A percentile compares a stretch with the other conserved stretches of the same genome.
phyloP scores from a whole-genome alignment of 2,888 invertebrate genomes.

The Lycophotia porphyrea region DNA sequence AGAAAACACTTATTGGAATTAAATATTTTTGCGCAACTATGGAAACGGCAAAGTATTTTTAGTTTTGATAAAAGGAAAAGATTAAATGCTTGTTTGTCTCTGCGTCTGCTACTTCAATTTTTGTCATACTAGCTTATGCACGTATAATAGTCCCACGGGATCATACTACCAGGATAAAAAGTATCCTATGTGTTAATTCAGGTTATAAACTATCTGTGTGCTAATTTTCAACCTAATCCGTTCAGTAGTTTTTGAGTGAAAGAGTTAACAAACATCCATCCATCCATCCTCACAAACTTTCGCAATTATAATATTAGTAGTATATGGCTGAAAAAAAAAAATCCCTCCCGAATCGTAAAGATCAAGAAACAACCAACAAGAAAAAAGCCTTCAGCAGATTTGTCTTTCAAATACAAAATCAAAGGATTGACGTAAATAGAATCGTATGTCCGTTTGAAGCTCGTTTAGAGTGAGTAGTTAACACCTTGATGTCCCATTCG shows the following conservation, averaged over 20 bases:
- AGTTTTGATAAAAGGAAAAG: background rate
- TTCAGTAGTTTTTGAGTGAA: no score
- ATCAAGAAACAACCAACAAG: conserved; percentile 8
- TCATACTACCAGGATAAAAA: no score
- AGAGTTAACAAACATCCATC: no score
- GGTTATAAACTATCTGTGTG: no score
- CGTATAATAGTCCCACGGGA: no score
- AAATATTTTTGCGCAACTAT: conserved; percentile 8
- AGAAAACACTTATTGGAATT: conserved; percentile 21
- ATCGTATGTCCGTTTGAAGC: conserved; percentile 31
- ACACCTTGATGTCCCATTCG: conserved; percentile 42
- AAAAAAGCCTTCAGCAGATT: background rate
- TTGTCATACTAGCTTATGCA: background rate
- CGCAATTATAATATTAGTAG: no score
- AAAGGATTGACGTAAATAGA: conserved; percentile 35
- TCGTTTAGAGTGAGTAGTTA: conserved; percentile 32
- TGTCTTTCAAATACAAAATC: conserved; percentile 36
- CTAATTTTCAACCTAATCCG: no score
- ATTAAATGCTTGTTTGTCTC: background rate
- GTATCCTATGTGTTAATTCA: no score
- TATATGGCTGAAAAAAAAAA: background rate
- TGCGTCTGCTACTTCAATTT: background rate
- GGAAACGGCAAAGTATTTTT: background rate
- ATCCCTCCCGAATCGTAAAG: background rate
- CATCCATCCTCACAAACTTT: no score